Percentiles rank a stretch among this genome's conserved stretches.
Conservation (phyloP, 2,113 vertebrate genomes). For the Siniperca chuatsi region DNA sequence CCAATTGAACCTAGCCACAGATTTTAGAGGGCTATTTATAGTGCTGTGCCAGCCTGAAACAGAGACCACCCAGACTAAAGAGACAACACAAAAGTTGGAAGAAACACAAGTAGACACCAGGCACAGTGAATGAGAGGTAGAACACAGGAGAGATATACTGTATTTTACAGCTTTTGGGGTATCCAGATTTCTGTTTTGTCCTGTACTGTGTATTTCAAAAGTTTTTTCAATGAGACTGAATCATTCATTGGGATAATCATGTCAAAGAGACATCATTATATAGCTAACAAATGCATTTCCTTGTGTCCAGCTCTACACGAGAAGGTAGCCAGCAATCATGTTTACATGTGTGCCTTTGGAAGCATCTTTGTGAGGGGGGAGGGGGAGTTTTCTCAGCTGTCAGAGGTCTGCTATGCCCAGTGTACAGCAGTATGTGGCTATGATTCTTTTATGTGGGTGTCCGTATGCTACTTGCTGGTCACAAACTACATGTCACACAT, state of each 20-base stretch:
- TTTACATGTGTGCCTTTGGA: slow-evolving; percentile 3
- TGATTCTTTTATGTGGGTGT: neutral
- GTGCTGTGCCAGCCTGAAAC: slow-evolving; percentile 28
- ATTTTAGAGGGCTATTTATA: slow-evolving; percentile 76
- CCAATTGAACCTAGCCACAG: slow-evolving; percentile 66
- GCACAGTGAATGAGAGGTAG: neutral
- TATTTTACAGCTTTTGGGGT: neutral
- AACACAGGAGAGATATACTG: neutral
- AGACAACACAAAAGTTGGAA: slow-evolving; percentile 28
- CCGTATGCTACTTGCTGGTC: slow-evolving; percentile 21
- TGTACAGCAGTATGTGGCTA: neutral
- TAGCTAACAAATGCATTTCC: neutral
- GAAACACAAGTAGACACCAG: slow-evolving; percentile 9
- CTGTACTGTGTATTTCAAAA: too few relatives aligned
- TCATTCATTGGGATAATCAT: neutral
- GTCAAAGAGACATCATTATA: neutral
- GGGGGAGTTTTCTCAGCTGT: neutral
- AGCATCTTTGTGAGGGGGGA: neutral
- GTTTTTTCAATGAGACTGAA: neutral
- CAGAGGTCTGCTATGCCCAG: neutral
- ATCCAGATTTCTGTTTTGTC: neutral
- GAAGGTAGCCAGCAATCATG: neutral
- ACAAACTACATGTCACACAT: slow-evolving; percentile 68
- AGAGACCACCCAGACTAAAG: slow-evolving; percentile 28
- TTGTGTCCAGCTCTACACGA: neutral